Conservation (phyloP, 2,888 invertebrate species). For the Thecophora atra region DNA sequence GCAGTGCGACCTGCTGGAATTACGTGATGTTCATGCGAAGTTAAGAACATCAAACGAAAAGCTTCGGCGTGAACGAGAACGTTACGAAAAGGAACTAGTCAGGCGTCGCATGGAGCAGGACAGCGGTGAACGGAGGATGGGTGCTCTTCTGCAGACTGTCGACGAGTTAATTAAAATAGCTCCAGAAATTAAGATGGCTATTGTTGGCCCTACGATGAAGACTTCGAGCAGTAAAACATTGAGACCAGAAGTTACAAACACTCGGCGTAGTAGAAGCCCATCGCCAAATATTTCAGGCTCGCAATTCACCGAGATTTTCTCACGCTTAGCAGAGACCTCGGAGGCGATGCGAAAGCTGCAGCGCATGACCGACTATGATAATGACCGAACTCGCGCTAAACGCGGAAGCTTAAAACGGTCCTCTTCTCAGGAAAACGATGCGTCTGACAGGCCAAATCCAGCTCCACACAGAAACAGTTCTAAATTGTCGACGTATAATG, state of each 20-base stretch:
- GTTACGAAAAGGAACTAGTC: slow-evolving; percentile 82
- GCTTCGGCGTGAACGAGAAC: slow-evolving; percentile 85
- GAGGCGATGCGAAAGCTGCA: slow-evolving; percentile 73
- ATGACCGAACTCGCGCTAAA: slow-evolving; percentile 67
- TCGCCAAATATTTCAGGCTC: slow-evolving; percentile 53
- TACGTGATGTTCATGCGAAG: slow-evolving; percentile 92
- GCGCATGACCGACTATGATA: slow-evolving; percentile 68
- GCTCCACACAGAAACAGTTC: slow-evolving; percentile 60
- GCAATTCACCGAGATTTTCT: slow-evolving; percentile 66
- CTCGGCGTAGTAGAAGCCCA: slow-evolving; percentile 60
- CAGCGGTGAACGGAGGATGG: slow-evolving; percentile 80
- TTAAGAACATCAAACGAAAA: slow-evolving; percentile 91
- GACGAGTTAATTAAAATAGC: slow-evolving; percentile 82
- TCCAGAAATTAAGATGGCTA: slow-evolving; percentile 72
- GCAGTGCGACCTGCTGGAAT: slow-evolving; percentile 86
- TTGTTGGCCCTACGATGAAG: slow-evolving; percentile 58
- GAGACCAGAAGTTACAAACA: slow-evolving; percentile 55
- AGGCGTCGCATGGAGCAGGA: slow-evolving; percentile 71
- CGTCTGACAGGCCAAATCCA: slow-evolving; percentile 66
- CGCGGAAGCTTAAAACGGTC: slow-evolving; percentile 66
- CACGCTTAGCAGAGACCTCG: slow-evolving; percentile 75
- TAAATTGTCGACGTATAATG: slow-evolving; percentile 64
- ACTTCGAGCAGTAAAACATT: slow-evolving; percentile 52
- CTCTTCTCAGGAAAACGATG: slow-evolving; percentile 75
- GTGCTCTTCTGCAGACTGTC: slow-evolving; percentile 78